Conservation (phyloP, 2,113 vertebrate genomes). For the Parotia lawesii region DNA sequence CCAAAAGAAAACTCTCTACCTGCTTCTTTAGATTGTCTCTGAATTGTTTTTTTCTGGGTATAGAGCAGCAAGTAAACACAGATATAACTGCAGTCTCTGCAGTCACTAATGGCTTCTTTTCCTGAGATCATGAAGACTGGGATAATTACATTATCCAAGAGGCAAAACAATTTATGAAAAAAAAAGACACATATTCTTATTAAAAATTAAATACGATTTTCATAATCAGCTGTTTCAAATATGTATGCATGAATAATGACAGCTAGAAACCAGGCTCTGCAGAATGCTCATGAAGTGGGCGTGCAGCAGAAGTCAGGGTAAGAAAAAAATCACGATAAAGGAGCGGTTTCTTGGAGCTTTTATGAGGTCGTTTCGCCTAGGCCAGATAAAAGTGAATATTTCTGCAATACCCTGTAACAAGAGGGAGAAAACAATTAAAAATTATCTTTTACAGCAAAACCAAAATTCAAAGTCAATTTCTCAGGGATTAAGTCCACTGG, state of each 20-base stretch:
- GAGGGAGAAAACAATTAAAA: constrained; percentile 44
- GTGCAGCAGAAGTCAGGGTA: background rate
- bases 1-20: background rate
- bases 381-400: constrained; percentile 3
- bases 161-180: constrained; percentile 5
- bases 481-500: constrained; percentile 10
- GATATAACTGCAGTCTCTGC: background rate
- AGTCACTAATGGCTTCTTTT: background rate
- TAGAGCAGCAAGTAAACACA: background rate
- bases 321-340: background rate
- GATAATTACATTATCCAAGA: constrained; percentile 27
- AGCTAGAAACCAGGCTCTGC: constrained; percentile 2
- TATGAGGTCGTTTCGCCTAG: constrained; percentile 4
- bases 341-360: background rate
- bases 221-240: constrained; percentile 30
- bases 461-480: constrained; percentile 19
- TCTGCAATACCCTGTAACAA: constrained; percentile 46
- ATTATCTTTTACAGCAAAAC: constrained; percentile 39
- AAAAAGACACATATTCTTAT: background rate
- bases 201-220: constrained; percentile 56
- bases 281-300: background rate
- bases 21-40: background rate
- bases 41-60: background rate
- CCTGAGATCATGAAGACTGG: background rate
- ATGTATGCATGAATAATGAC: background rate